Evolutionary conservation across 2,113 vertebrate genomes (phyloP).

Genomic region (Ceyx margarethae): DNA sequence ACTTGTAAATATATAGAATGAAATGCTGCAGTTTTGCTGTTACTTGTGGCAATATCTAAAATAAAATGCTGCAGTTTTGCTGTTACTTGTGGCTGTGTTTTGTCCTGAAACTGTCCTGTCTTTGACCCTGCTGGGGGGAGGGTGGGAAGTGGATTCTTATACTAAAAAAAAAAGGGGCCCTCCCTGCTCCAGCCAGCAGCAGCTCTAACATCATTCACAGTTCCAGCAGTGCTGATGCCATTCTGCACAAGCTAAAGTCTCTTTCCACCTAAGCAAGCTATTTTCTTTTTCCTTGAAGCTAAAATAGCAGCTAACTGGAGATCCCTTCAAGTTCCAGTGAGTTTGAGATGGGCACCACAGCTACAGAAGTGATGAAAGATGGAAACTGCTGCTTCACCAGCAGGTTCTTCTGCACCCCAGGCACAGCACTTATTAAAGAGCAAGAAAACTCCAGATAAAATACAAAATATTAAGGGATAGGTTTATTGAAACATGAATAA

Average conservation of each 20-base stretch:
- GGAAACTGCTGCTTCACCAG: background rate
- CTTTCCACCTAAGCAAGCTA: background rate
- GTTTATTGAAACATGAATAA: conserved; percentile 59
- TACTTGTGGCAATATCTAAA: background rate
- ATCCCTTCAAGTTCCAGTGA: background rate
- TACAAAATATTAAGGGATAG: conserved; percentile 7
- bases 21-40: background rate
- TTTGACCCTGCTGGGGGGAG: background rate
- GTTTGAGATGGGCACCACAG: background rate
- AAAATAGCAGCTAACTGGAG: background rate
- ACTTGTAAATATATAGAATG: background rate
- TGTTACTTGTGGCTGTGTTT: background rate
- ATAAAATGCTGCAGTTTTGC: background rate
- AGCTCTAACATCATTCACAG: background rate
- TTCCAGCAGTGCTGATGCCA: background rate
- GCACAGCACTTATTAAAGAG: background rate
- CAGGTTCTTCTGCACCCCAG: background rate
- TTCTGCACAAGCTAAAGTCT: background rate
- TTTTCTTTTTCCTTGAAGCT: background rate
- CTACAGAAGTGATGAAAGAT: too few relatives aligned
- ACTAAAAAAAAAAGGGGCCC: too few relatives aligned
- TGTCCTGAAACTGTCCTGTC: background rate
- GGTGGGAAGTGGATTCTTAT: background rate
- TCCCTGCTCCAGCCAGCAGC: background rate
- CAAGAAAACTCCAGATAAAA: background rate